Percentiles rank a stretch among this genome's conserved stretches.
These are phyloP conservation scores for Glareola pratincola DNA, from an alignment of 2,113 vertebrate species.

Conservation along the genomic window DNA sequence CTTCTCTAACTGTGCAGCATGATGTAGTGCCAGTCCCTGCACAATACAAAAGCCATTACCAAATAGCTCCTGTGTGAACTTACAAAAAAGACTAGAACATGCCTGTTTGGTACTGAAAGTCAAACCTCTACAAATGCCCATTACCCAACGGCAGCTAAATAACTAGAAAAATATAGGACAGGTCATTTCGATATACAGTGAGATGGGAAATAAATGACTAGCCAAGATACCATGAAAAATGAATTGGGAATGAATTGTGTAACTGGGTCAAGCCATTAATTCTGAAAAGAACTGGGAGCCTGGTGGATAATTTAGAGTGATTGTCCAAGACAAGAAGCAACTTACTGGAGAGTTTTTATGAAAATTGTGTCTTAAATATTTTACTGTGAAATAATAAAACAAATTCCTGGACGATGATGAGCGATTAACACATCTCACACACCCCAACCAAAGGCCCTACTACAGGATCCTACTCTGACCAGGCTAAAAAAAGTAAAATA, in stretches of 20 bases:
- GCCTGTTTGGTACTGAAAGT: not conserved
- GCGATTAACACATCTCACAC: not conserved
- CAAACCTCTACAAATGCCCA: not conserved
- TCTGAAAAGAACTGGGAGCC: not conserved
- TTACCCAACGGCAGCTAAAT: not conserved
- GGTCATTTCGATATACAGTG: not conserved
- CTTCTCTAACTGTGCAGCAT: not conserved
- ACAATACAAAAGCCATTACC: not conserved
- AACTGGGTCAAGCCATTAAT: conserved; percentile 1
- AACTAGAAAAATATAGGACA: not conserved
- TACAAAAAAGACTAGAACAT: not conserved
- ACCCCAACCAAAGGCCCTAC: not conserved
- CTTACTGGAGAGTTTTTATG: not conserved
- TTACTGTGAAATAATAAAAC: not conserved
- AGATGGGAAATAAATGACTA: not conserved
- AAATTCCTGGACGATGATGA: not conserved
- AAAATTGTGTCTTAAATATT: not conserved
- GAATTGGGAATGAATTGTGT: not conserved
- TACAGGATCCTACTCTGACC: not conserved
- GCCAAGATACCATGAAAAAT: not conserved
- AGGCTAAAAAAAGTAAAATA: not conserved
- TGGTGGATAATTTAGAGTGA: not conserved
- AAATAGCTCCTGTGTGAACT: not conserved
- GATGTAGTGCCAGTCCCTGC: not conserved
- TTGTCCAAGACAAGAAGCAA: not conserved